Evolutionary conservation across 2,797 vertebrate species (phyloP), one percentile per base, ranked within the genome.

Genomic region (Sphenodon punctatus): DNA sequence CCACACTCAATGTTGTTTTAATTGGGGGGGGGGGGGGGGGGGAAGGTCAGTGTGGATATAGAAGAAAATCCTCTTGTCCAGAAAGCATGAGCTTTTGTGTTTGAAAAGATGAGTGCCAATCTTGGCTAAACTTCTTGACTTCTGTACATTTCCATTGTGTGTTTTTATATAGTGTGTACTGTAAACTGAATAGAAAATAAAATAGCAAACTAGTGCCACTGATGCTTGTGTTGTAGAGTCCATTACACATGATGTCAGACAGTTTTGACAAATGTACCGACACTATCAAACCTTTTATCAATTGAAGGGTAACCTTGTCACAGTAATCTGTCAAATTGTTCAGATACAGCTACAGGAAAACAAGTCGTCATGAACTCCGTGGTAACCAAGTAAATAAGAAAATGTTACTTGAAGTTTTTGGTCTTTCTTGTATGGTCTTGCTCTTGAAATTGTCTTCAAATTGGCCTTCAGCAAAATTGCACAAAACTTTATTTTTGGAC

Each of bases 251-350:
- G 34, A 60, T 87, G 86, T 89, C 90, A 93, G 94, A 91, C 86
- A 49, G 90, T 94, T 94, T 91, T 95, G 95, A 96, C 94, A 95
- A 96, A 95, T 95, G 93, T 84, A 90, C 88, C 2, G 39, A 93
- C 95, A 90, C 93, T 90, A 93, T 93, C 92, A 94, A 96, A 95
- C 89, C 93, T 95, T 94, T 95, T 94, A 96, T 96, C 95, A 96
- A 92, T 94, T 95, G 92, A 88, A 93, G 88, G 89, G 91, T 93
- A 93, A 95, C 94, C 93, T 93, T 96, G 94, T 96, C 95, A 94
- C 84, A 75, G 88, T 88, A 77, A 94, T 95, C 93, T 95, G 95
- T 96, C 95, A 95, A 91, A 90, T 89, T 78, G 86, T 84, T 93
- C 89, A 84, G 82, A 92, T 83, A 88, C 81, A 92, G 92, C 88